Evolutionary conservation across 2,888 invertebrate genomes (phyloP), one percentile per base, ranked within the genome.

Genomic region (Lasioglossum pauxillum): DNA sequence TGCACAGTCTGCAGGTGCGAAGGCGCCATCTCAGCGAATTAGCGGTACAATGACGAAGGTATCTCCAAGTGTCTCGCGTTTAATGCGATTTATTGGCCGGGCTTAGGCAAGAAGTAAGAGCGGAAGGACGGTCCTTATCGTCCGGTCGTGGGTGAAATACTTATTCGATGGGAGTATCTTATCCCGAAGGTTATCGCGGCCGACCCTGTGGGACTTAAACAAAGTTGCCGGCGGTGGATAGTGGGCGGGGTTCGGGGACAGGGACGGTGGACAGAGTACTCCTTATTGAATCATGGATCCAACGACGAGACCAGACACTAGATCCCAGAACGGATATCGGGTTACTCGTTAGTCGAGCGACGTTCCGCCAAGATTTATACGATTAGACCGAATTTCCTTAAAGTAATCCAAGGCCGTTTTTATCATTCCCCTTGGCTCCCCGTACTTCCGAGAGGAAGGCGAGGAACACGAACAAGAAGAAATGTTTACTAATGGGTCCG

Each of bases 251-350:
- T 73, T 80, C 60, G 77, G 19, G 67, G 3, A 71, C 78, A 80
- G 80, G 85, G 75, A 53, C 60, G 76, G 75, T 85, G 85, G 83
- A 85, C 80, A 78, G 79, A 87, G 81, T 84, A 86, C 85, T 83
- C 85, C 83, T 92, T 92, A 93, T 93, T 93, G 93, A 93, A 93
- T 92, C 91, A 88, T 90, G 88, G 87, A 90, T 91, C 87, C 87
- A 92, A 92, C 90, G 90, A 91, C 82, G 87, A 87, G 88, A 89
- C 89, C 84, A 89, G 90, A 90, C 88, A 90, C 89, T 90, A 89
- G 92, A 93, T 92, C 90, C 88, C 88, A 73, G 83, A 88, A 85
- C 86, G 86, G 89, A 92, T 93, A 93, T 93, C 92, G 84, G 87
- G 88, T 92, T 91, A 90, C 92, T 91, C 91, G 90, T 92, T 92